Conservation (phyloP, 1,140 invertebrate species). For the Philopotamus ludificatus region DNA sequence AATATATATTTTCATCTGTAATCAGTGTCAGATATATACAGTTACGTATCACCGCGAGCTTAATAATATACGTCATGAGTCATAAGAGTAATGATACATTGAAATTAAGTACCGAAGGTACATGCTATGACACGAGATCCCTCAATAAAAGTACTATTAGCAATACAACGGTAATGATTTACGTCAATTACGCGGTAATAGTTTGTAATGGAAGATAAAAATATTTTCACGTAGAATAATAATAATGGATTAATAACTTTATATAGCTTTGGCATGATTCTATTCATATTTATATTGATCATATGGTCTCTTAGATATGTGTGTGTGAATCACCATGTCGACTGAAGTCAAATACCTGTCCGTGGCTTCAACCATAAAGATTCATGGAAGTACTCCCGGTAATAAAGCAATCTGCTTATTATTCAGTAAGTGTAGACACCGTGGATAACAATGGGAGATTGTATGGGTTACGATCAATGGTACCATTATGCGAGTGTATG, state of each 20-base stretch:
- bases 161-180: slow-evolving; percentile 6
- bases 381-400: not conserved
- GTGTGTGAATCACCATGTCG: not conserved
- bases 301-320: not conserved
- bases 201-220: too few relatives aligned
- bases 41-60: too few relatives aligned
- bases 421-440: not conserved
- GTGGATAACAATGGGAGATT: not conserved
- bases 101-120: not conserved
- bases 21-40: too few relatives aligned
- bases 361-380: not conserved
- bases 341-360: not conserved
- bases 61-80: too few relatives aligned
- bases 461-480: not conserved
- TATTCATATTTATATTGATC: not conserved
- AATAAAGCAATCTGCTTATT: not conserved
- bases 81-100: not conserved
- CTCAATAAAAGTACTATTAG: slow-evolving; percentile 19
- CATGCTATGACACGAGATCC: slow-evolving; percentile 6
- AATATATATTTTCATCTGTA: too few relatives aligned
- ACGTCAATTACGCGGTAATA: slow-evolving; percentile 1
- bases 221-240: not conserved
- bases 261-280: not conserved
- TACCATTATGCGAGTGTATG: too few relatives aligned
- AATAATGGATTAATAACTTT: not conserved